These are phyloP conservation scores for Piscicola geometra DNA, from an alignment of 2,888 invertebrate genomes.

Conservation along the genomic window DNA sequence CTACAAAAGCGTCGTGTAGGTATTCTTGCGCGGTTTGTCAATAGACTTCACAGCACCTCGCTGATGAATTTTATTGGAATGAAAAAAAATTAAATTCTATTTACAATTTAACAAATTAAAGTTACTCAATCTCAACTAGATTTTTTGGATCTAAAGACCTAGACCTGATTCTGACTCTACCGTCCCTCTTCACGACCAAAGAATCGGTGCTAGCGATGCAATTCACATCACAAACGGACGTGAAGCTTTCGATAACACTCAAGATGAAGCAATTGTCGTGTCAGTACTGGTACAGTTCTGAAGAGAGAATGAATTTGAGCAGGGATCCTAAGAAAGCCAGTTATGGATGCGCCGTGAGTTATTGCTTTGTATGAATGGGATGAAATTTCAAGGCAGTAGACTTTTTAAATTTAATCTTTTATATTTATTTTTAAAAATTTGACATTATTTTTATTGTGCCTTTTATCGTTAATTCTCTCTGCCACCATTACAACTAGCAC, in stretches of 20 bases:
- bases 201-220: background rate
- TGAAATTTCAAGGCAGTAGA: too few relatives aligned
- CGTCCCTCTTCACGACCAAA: background rate
- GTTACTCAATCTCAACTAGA: too few relatives aligned
- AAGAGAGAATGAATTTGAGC: background rate
- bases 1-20: conserved; percentile 7
- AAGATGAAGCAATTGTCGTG: conserved; percentile 24
- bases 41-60: too few relatives aligned
- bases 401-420: too few relatives aligned
- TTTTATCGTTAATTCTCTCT: too few relatives aligned
- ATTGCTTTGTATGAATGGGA: too few relatives aligned
- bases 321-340: background rate
- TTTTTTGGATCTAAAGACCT: background rate
- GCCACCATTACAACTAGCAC: too few relatives aligned
- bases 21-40: background rate
- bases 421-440: too few relatives aligned
- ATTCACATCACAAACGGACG: background rate
- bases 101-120: background rate
- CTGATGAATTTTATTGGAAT: too few relatives aligned
- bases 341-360: conserved; percentile 28
- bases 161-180: background rate
- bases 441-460: too few relatives aligned
- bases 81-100: background rate
- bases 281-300: conserved; percentile 28
- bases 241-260: background rate